Conservation (phyloP, 2,113 vertebrate genomes). For the Okapia johnstoni region DNA sequence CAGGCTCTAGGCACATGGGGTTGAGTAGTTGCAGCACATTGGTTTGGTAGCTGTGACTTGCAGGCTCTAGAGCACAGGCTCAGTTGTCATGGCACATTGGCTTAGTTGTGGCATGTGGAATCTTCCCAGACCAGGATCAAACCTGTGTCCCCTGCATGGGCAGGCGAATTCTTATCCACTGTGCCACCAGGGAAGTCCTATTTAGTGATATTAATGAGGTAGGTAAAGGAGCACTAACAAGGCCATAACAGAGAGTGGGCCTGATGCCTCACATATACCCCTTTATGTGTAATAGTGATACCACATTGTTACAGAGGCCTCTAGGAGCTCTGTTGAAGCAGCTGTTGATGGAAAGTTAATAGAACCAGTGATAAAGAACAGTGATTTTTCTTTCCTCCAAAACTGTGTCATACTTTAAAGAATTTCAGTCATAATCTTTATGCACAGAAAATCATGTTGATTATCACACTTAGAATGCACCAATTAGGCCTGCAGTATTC, state of each 20-base stretch:
- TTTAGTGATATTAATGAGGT: neutral
- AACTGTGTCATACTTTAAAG: neutral
- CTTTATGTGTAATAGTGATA: neutral
- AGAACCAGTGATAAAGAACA: neutral
- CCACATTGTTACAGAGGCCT: rapidly evolving
- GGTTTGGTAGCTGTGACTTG: neutral
- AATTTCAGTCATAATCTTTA: neutral
- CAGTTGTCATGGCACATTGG: neutral
- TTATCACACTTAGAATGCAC: neutral
- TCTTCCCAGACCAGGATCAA: neutral
- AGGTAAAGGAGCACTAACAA: neutral
- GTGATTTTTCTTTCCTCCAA: neutral
- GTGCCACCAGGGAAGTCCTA: neutral
- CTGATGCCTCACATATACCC: neutral
- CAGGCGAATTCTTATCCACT: neutral
- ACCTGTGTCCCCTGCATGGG: neutral
- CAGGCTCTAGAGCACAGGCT: neutral
- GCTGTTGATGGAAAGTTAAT: neutral
- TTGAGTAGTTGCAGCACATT: neutral
- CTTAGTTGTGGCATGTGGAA: neutral
- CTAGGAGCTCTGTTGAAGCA: neutral
- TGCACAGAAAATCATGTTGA: neutral
- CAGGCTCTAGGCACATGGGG: neutral
- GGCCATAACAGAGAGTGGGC: too few species aligned
- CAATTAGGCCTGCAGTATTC: neutral